Percentiles rank a stretch among this genome's conserved stretches.
These are phyloP conservation scores for Pangasius djambal DNA, from an alignment of 2,797 vertebrate species.

Conservation along the genomic window DNA sequence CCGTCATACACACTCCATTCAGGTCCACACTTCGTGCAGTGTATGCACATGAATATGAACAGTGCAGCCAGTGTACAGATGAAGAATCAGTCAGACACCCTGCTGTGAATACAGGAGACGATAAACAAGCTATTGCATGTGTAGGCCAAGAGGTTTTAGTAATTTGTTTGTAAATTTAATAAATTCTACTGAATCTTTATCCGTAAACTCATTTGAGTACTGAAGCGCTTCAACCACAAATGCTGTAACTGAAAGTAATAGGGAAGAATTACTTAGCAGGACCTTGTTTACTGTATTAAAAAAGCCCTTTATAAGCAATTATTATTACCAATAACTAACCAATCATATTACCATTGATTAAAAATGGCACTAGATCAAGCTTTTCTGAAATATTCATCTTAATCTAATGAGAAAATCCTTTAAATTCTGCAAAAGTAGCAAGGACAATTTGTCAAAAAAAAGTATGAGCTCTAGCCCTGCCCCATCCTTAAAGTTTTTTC, in stretches of 20 bases:
- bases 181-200: background rate
- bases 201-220: background rate
- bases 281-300: background rate
- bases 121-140: background rate
- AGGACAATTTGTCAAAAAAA: background rate
- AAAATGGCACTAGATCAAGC: background rate
- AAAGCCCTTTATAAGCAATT: no score
- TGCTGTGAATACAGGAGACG: background rate
- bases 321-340: background rate
- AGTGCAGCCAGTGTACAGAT: background rate
- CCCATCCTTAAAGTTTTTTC: background rate
- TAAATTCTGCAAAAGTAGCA: background rate
- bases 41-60: slow-evolving; percentile 14
- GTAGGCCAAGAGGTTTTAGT: background rate
- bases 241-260: background rate
- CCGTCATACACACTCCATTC: slow-evolving; percentile 47
- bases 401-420: background rate
- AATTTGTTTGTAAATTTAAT: background rate
- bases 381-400: background rate
- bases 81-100: background rate
- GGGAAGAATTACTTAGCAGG: background rate
- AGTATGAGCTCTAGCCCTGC: background rate
- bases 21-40: slow-evolving; percentile 3
- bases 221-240: background rate
- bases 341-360: no score